Evolutionary conservation across 2,797 vertebrate species (phyloP).

Genomic region (Dicrostonyx torquatus): DNA sequence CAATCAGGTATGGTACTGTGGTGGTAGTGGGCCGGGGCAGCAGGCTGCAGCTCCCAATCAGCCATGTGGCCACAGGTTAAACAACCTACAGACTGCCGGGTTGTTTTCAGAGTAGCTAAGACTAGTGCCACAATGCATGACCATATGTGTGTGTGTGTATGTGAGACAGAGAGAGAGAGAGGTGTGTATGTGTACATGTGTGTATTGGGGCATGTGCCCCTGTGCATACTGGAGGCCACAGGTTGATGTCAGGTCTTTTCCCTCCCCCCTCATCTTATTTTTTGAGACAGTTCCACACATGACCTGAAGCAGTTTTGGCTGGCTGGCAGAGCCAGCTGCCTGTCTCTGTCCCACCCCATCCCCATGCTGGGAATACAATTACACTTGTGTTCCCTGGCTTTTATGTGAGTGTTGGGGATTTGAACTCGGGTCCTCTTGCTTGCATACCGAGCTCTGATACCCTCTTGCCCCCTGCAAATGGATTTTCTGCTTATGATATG

Average conservation of each 20-base stretch:
- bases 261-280: not conserved
- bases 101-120: not conserved
- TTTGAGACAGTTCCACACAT: not conserved
- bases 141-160: not conserved
- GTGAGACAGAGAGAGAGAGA: too few relatives aligned
- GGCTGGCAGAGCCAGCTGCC: not conserved
- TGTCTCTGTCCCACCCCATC: not conserved
- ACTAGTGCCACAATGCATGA: not conserved
- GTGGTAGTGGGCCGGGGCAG: not conserved
- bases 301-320: not conserved
- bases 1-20: not conserved
- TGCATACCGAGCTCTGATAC: not conserved
- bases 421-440: not conserved
- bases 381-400: not conserved
- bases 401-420: not conserved
- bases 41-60: not conserved
- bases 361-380: not conserved
- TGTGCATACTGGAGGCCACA: not conserved
- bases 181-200: not conserved
- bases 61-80: not conserved
- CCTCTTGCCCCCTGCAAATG: not conserved
- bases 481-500: not conserved
- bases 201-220: not conserved
- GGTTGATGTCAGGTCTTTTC: not conserved
- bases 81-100: not conserved